phyloP scores from a whole-genome alignment of 2,888 invertebrate genomes.

The Teleogryllus oceanicus region DNA sequence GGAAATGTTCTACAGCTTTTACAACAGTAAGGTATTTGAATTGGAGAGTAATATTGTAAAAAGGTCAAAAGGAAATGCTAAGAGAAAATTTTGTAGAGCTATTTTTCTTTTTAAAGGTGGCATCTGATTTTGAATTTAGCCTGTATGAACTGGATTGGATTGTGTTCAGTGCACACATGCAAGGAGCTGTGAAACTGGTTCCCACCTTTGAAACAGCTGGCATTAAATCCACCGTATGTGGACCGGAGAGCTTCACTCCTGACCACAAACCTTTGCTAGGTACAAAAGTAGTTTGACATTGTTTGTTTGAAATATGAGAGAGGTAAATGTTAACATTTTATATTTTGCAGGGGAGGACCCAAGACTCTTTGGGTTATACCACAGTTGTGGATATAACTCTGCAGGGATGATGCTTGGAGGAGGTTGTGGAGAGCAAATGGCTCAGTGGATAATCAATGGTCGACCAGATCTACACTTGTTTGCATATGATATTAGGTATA shows the following conservation, averaged over 20 bases:
- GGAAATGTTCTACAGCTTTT: no score
- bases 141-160: constrained; percentile 86
- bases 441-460: constrained; percentile 79
- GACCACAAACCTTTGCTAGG: constrained; percentile 88
- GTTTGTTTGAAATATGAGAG: no score
- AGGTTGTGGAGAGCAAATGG: constrained; percentile 80
- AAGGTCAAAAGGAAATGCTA: background rate
- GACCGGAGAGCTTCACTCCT: constrained; percentile 88
- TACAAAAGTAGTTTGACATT: constrained; percentile 25
- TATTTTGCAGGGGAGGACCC: constrained; percentile 44
- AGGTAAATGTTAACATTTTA: background rate
- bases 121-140: constrained; percentile 74
- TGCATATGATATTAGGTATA: constrained; percentile 71
- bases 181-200: constrained; percentile 65
- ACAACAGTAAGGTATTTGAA: background rate
- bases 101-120: constrained; percentile 51
- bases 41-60: background rate
- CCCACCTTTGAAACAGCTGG: constrained; percentile 72
- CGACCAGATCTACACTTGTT: constrained; percentile 83
- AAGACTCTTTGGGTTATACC: constrained; percentile 64
- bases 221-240: constrained; percentile 82
- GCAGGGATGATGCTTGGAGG: constrained; percentile 90
- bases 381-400: constrained; percentile 86
- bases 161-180: constrained; percentile 72
- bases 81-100: background rate